phyloP scores from a whole-genome alignment of 2,888 invertebrate genomes.

The Rhyacophila evoluta region DNA sequence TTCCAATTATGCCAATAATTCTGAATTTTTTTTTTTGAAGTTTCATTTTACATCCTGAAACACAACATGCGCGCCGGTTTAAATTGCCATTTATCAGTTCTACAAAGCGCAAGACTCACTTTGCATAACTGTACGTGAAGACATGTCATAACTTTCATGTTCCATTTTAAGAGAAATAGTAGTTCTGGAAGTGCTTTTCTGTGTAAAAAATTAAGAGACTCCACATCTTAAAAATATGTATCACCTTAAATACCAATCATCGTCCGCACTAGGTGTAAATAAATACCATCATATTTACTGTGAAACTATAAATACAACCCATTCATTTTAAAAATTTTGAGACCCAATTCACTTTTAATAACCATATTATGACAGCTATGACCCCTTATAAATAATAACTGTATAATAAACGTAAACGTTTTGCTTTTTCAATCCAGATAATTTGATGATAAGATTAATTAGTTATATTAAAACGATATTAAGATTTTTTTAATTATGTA shows the following conservation, averaged over 20 bases:
- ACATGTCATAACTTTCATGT: constrained; percentile 36
- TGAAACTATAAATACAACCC: neutral
- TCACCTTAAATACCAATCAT: neutral
- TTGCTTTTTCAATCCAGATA: too few species aligned
- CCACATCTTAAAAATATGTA: neutral
- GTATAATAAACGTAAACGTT: too few species aligned
- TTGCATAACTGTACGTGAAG: neutral
- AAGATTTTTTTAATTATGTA: too few species aligned
- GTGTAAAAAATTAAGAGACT: constrained; percentile 27
- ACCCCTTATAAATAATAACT: too few species aligned
- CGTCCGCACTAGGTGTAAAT: neutral
- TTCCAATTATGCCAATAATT: too few species aligned
- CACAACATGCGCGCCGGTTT: neutral
- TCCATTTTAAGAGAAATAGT: constrained; percentile 45
- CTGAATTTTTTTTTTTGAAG: too few species aligned
- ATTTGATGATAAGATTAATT: too few species aligned
- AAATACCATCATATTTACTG: neutral
- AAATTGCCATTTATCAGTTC: constrained; percentile 2
- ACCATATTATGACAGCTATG: too few species aligned
- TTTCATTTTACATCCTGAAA: neutral
- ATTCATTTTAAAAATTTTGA: neutral
- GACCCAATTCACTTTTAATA: too few species aligned
- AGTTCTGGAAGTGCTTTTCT: constrained; percentile 42
- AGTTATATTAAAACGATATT: too few species aligned
- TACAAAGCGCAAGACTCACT: neutral